Evolutionary conservation across 2,797 vertebrate genomes (phyloP).

Genomic region (Phoeniculus purpureus): DNA sequence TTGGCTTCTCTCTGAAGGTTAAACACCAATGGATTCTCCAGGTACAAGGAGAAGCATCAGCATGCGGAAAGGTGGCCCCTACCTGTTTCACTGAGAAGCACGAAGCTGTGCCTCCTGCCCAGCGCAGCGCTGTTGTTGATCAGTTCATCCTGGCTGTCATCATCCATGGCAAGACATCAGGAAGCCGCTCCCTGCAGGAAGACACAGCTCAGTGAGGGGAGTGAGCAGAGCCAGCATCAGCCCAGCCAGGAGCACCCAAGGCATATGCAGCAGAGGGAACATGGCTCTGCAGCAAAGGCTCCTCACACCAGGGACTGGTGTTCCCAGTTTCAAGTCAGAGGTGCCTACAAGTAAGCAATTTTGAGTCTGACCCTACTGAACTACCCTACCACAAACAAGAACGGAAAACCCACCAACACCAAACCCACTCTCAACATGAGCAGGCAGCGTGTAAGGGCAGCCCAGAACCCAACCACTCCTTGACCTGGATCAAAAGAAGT

Average conservation of each 20-base stretch:
- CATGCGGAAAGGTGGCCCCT: neutral
- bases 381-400: neutral
- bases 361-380: accelerated
- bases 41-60: accelerated
- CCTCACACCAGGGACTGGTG: accelerated
- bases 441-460: neutral
- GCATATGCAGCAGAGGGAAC: accelerated
- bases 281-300: neutral
- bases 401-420: neutral
- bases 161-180: conserved; percentile 91
- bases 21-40: neutral
- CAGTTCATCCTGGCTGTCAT: conserved; percentile 92
- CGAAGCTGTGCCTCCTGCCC: conserved; percentile 66
- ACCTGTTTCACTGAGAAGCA: conserved; percentile 80
- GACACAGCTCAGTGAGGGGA: neutral
- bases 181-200: conserved; percentile 41
- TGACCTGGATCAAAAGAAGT: no score
- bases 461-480: no score
- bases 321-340: neutral
- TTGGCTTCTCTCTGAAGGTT: neutral
- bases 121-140: conserved; percentile 81
- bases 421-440: neutral
- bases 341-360: neutral
- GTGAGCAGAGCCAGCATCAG: neutral
- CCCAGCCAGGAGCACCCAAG: accelerated